Conservation (phyloP, 2,113 vertebrate genomes). For the Pachypanchax playfairii region DNA sequence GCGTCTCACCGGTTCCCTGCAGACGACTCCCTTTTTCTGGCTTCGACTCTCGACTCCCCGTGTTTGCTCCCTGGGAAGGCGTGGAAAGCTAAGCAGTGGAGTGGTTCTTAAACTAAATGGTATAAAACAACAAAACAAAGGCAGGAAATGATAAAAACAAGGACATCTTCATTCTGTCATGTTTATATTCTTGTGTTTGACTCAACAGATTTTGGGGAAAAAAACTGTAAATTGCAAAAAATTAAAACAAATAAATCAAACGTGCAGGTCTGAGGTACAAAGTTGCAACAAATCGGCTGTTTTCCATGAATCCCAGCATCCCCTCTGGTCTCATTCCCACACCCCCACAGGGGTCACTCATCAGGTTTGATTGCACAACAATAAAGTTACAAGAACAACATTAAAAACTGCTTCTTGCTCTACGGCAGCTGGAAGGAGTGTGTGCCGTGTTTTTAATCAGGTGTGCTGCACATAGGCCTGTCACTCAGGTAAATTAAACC, state of each 20-base stretch:
- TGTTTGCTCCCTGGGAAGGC: slow-evolving; percentile 31
- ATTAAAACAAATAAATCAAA: neutral
- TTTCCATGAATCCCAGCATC: slow-evolving; percentile 21
- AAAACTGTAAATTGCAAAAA: too few relatives aligned
- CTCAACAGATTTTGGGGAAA: too few relatives aligned
- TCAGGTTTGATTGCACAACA: slow-evolving; percentile 36
- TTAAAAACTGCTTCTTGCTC: slow-evolving; percentile 43
- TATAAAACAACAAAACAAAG: neutral
- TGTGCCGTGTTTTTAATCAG: slow-evolving; percentile 60
- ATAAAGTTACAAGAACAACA: slow-evolving; percentile 47
- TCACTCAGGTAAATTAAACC: slow-evolving; percentile 46
- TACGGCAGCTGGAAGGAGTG: slow-evolving; percentile 49
- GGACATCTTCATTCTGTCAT: too few relatives aligned
- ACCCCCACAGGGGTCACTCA: slow-evolving; percentile 47
- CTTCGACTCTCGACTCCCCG: slow-evolving; percentile 42
- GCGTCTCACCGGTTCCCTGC: slow-evolving; percentile 44
- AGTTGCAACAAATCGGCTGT: slow-evolving; percentile 8
- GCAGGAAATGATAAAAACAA: too few relatives aligned
- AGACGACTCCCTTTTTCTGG: slow-evolving; percentile 49
- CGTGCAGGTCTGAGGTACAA: too few relatives aligned
- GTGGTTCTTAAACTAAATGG: neutral
- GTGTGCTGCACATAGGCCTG: slow-evolving; percentile 44
- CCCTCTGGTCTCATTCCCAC: slow-evolving; percentile 29
- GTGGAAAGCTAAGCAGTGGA: slow-evolving; percentile 19
- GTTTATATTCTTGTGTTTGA: too few relatives aligned